Evolutionary conservation across 2,113 vertebrate species (phyloP).

Genomic region (Protomyctophum bolini): DNA sequence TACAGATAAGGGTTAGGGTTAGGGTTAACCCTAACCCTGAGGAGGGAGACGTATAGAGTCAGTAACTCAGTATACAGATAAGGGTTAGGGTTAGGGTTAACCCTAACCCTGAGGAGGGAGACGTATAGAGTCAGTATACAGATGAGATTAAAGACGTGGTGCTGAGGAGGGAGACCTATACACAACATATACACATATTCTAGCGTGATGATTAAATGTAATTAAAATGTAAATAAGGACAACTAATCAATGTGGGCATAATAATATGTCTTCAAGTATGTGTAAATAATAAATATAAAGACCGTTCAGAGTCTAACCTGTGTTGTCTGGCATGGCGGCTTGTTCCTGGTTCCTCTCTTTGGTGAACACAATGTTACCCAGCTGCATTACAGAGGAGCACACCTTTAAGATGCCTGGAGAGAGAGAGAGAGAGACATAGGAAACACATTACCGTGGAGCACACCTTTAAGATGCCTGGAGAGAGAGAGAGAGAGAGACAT

Average conservation of each 20-base stretch:
- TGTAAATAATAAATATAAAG: too few relatives aligned
- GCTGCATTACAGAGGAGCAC: conserved; percentile 92
- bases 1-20: too few relatives aligned
- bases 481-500: conserved; percentile 1
- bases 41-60: not conserved
- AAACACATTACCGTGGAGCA: conserved; percentile 93
- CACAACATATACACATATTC: too few relatives aligned
- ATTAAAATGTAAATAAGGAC: too few relatives aligned
- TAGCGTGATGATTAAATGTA: too few relatives aligned
- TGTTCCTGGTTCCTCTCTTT: conserved; percentile 97
- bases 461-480: conserved; percentile 88
- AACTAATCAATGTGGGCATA: too few relatives aligned
- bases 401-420: conserved; percentile 89
- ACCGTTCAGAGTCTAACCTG: conserved; percentile 76
- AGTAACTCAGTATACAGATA: not conserved
- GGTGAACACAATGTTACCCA: conserved; percentile 96
- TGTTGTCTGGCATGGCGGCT: conserved; percentile 96
- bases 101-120: conserved; percentile 74
- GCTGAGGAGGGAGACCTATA: conserved; percentile 63
- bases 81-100: too few relatives aligned
- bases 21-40: too few relatives aligned
- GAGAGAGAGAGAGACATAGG: not conserved
- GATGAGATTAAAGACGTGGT: too few relatives aligned
- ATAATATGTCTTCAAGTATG: not conserved
- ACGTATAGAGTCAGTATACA: not conserved